Base-by-base conservation (phyloP, 2,888 invertebrate species). In the Caenorhabditis japonica region DNA sequence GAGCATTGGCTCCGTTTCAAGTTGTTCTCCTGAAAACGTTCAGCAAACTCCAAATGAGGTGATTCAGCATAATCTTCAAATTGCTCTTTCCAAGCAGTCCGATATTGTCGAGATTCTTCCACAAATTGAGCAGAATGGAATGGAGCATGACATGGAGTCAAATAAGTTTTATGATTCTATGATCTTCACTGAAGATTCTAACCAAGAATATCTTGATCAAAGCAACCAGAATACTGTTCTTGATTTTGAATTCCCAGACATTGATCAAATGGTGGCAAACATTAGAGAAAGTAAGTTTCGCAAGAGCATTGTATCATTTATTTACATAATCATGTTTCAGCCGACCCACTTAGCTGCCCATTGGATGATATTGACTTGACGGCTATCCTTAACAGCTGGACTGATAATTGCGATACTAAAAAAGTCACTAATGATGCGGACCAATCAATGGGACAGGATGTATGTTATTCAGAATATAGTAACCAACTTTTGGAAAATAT, bases 231-330 rank as follows among this genome's bases (percentile, higher is more conserved):
- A 27, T 5, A 56, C 43, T 30, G 23, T 12, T 5, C 43, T 61
- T n/a, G 61, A 61, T 27, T 44, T 52, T 10, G 61, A 61, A 19
- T 71, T 64, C 30, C 64, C 73, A 12, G 58, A 68, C 17, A 60
- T 73, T 61, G 73, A 73, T 52, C 58, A 73, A 21, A 56, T 73
- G 55, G 73, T 73, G 1, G 66, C 68, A 15, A 52, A 59, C 15
- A 60, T 70, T 33, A 56, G 33, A 56, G 70, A 70, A 19, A 49
- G 70, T 71, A 27, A 69, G 68, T 33, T 19, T n/a, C n/a, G n/a
- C n/a, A n/a, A n/a, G n/a, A n/a, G n/a, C n/a, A n/a, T n/a, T n/a
- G n/a, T n/a, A 33, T 10, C 19, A 17, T 25, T 47, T 47, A 5
- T 23, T 25, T 27, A 25, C n/a, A 34, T 51, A 15, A 4, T 13